phyloP scores from a whole-genome alignment of 2,797 vertebrate species.

The Lophius americanus region DNA sequence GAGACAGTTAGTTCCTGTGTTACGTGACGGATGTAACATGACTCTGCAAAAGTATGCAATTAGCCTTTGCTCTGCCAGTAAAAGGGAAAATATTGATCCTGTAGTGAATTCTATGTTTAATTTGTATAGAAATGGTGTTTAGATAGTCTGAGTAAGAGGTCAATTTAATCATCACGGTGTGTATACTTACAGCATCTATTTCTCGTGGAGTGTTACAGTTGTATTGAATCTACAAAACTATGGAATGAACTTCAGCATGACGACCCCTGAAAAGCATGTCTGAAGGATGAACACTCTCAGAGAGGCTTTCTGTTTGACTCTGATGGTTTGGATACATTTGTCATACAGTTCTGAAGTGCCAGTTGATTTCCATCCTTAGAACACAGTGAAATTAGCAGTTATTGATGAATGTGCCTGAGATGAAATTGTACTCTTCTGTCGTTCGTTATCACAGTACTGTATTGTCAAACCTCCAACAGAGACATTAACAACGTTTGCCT shows the following conservation, averaged over 20 bases:
- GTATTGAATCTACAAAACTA: slow-evolving; percentile 34
- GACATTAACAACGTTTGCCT: slow-evolving; percentile 44
- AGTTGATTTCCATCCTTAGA: slow-evolving; percentile 53
- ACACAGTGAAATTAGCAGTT: slow-evolving; percentile 56
- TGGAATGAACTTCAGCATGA: slow-evolving; percentile 46
- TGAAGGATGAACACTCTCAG: slow-evolving; percentile 19
- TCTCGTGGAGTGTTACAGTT: slow-evolving; percentile 39
- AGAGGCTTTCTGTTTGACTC: slow-evolving; percentile 40
- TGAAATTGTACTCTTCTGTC: slow-evolving; percentile 46
- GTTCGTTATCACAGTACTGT: slow-evolving; percentile 77
- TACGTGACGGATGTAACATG: slow-evolving; percentile 4
- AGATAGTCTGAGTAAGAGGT: slow-evolving; percentile 39
- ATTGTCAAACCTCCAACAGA: slow-evolving; percentile 44
- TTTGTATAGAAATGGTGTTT: slow-evolving; percentile 62
- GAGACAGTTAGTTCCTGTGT: slow-evolving; percentile 1
- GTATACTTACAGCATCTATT: slow-evolving; percentile 44
- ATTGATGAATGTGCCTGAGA: slow-evolving; percentile 74
- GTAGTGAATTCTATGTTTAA: slow-evolving; percentile 52
- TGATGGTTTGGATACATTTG: slow-evolving; percentile 23
- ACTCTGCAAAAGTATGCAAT: slow-evolving; percentile 9
- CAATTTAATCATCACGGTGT: slow-evolving; percentile 43
- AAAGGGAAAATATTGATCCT: slow-evolving; percentile 42
- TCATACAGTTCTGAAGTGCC: slow-evolving; percentile 63
- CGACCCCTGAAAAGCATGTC: slow-evolving; percentile 14
- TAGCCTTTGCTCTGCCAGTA: slow-evolving; percentile 30